phyloP scores from a whole-genome alignment of 2,113 vertebrate genomes.

The Nothocercus julius region DNA sequence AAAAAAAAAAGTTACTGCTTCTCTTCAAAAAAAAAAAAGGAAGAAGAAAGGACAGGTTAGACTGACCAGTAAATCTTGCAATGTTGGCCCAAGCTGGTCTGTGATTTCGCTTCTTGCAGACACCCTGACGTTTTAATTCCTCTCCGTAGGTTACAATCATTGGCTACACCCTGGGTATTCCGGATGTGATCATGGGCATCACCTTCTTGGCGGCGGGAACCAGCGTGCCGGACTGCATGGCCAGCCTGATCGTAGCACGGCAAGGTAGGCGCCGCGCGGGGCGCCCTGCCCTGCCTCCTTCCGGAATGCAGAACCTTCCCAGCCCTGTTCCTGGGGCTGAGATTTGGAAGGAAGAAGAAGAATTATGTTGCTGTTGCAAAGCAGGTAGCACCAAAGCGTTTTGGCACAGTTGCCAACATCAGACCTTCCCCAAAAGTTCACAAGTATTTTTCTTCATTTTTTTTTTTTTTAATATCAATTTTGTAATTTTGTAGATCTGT shows the following conservation, averaged over 20 bases:
- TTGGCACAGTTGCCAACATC: background rate
- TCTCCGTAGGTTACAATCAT: slow-evolving; percentile 90
- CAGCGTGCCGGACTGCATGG: slow-evolving; percentile 98
- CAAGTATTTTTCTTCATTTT: background rate
- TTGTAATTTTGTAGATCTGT: background rate
- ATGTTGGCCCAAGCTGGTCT: background rate
- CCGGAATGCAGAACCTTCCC: background rate
- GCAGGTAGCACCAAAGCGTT: background rate
- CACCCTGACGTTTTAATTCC: background rate
- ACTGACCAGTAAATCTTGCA: background rate
- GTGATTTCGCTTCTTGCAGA: background rate
- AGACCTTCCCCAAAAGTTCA: background rate
- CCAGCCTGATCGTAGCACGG: slow-evolving; percentile 94
- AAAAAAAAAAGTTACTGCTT: background rate
- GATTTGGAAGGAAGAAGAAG: background rate
- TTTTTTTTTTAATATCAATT: background rate
- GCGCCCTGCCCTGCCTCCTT: background rate
- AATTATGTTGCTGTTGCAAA: background rate
- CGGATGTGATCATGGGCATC: slow-evolving; percentile 99
- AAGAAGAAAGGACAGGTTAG: background rate
- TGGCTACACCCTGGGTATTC: slow-evolving; percentile 95
- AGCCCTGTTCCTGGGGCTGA: background rate
- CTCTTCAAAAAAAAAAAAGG: background rate
- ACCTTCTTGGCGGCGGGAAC: slow-evolving; percentile 97
- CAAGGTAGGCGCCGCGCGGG: slow-evolving; percentile 87